phyloP scores from a whole-genome alignment of 2,113 vertebrate species.

The Planiliza haematocheilus region DNA sequence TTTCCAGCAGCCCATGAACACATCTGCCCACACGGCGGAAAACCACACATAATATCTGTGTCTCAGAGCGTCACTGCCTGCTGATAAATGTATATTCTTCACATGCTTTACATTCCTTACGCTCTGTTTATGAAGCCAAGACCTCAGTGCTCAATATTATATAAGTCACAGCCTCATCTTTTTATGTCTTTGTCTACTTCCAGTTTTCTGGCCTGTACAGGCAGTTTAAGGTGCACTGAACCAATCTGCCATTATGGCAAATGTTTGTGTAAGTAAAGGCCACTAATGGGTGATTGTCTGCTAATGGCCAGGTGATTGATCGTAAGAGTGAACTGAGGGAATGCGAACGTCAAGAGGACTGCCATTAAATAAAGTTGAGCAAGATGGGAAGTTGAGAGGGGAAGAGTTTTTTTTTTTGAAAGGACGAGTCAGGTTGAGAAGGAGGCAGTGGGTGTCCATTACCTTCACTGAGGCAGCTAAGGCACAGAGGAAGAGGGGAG shows the following conservation, averaged over 20 bases:
- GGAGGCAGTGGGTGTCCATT: conserved; percentile 67
- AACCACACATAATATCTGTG: too few species aligned
- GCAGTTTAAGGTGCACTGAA: conserved; percentile 28
- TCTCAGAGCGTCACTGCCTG: too few species aligned
- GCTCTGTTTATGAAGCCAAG: background rate
- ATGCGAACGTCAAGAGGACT: conserved; percentile 47
- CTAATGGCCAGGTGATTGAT: conserved; percentile 63
- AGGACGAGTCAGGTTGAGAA: conserved; percentile 34
- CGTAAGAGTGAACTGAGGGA: conserved; percentile 28
- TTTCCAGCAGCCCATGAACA: conserved; percentile 4
- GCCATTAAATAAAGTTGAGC: conserved; percentile 60
- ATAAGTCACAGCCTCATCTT: background rate
- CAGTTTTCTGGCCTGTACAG: background rate
- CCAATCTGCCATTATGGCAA: conserved; percentile 38
- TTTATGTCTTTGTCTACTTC: conserved; percentile 4
- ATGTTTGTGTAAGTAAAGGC: conserved; percentile 52
- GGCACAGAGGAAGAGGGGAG: conserved; percentile 55
- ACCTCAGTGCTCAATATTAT: background rate
- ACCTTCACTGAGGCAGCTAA: conserved; percentile 64
- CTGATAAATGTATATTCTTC: background rate
- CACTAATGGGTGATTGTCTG: conserved; percentile 49
- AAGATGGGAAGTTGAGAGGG: conserved; percentile 29
- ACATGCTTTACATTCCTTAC: background rate
- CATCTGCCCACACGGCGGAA: too few species aligned
- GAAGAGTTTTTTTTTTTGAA: conserved; percentile 5